Evolutionary conservation across 2,888 invertebrate genomes (phyloP).

Genomic region (Lacanobia oleracea): DNA sequence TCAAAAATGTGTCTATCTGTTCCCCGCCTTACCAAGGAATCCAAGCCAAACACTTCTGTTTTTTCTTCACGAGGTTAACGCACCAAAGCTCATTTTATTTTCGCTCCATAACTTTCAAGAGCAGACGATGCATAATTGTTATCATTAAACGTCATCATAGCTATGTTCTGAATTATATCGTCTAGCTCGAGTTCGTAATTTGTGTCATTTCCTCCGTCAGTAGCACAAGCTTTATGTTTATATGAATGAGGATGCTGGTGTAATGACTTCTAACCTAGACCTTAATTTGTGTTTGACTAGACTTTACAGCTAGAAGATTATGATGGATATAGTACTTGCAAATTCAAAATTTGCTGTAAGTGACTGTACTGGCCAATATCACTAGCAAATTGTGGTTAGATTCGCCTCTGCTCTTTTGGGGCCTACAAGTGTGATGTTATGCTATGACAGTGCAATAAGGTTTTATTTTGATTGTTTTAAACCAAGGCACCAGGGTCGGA

Average conservation of each 20-base stretch:
- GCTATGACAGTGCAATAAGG: neutral
- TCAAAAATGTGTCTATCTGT: neutral
- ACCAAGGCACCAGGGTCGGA: neutral
- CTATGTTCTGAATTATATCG: conserved; percentile 40
- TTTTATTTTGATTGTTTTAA: neutral
- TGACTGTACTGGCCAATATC: too few relatives aligned
- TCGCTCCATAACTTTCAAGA: conserved; percentile 66
- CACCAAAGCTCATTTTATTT: conserved; percentile 56
- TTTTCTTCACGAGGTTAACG: conserved; percentile 56
- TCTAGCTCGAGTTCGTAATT: conserved; percentile 33
- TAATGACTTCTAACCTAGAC: conserved; percentile 24
- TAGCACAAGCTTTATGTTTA: conserved; percentile 6
- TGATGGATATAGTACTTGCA: neutral
- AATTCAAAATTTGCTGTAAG: neutral
- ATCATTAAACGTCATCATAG: conserved; percentile 53
- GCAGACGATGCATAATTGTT: conserved; percentile 61
- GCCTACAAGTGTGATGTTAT: neutral
- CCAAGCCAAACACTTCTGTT: conserved; percentile 19
- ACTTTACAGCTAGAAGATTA: neutral
- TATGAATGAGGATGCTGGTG: conserved; percentile 1
- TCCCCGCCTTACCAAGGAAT: conserved; percentile 23
- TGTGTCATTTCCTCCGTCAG: conserved; percentile 41
- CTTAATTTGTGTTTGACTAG: conserved; percentile 13
- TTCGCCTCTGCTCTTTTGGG: too few relatives aligned
- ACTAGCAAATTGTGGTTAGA: too few relatives aligned